These are phyloP conservation scores for Megamerina dolium DNA, from an alignment of 2,888 invertebrate species.

Conservation along the genomic window DNA sequence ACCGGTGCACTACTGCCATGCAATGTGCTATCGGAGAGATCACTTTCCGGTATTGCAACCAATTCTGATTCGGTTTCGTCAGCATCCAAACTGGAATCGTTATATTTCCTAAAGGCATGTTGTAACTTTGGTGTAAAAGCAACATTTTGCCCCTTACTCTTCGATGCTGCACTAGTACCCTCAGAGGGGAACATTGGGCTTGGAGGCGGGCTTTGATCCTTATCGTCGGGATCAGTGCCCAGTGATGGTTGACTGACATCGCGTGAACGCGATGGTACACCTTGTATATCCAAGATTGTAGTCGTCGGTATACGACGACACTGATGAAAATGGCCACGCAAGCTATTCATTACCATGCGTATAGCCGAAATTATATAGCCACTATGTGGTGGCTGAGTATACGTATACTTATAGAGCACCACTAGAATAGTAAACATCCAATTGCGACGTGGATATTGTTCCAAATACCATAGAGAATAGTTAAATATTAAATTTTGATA, in stretches of 20 bases:
- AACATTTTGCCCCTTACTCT: conserved; percentile 51
- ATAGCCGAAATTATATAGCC: conserved; percentile 73
- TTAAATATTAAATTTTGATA: conserved; percentile 55
- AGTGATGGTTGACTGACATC: conserved; percentile 73
- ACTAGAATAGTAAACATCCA: conserved; percentile 93
- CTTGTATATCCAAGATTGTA: conserved; percentile 61
- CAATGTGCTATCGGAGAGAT: conserved; percentile 77
- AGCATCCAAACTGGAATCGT: conserved; percentile 59
- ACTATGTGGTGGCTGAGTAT: conserved; percentile 64
- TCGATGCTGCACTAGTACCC: conserved; percentile 50
- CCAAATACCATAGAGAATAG: conserved; percentile 84
- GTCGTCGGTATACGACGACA: conserved; percentile 80
- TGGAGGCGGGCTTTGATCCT: conserved; percentile 55
- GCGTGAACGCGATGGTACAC: conserved; percentile 49
- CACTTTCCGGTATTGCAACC: conserved; percentile 85
- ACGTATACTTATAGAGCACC: conserved; percentile 89
- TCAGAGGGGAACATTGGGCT: conserved; percentile 60
- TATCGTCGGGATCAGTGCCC: conserved; percentile 61
- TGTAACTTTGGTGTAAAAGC: conserved; percentile 64
- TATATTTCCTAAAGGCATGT: conserved; percentile 51
- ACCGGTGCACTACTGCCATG: conserved; percentile 70
- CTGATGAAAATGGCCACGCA: conserved; percentile 67
- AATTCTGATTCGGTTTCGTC: conserved; percentile 85
- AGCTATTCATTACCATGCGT: conserved; percentile 82
- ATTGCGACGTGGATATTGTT: conserved; percentile 77